phyloP scores from a whole-genome alignment of 2,113 vertebrate species.

The Passer domesticus region DNA sequence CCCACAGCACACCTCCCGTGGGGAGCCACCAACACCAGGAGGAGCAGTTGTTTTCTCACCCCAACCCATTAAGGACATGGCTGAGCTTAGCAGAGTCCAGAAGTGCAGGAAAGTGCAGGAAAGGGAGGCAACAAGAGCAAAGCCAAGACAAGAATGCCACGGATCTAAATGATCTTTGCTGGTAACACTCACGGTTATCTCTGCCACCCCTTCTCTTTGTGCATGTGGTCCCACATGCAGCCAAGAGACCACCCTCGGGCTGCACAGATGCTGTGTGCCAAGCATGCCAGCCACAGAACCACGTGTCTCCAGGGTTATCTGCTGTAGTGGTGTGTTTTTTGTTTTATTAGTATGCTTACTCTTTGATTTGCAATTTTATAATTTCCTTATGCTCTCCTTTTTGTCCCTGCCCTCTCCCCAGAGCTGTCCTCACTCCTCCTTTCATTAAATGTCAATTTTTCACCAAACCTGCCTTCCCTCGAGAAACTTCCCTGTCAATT shows the following conservation, averaged over 20 bases:
- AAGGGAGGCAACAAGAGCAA: background rate
- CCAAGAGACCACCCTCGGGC: background rate
- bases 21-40: background rate
- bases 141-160: background rate
- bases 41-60: background rate
- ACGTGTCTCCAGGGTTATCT: background rate
- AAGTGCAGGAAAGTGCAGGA: background rate
- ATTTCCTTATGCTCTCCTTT: no score
- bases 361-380: no score
- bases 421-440: no score
- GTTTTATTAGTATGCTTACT: no score
- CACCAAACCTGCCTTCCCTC: no score
- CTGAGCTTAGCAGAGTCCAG: background rate
- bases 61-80: rapidly evolving
- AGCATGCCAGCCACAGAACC: background rate
- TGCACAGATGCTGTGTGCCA: rapidly evolving
- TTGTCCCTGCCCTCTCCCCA: no score
- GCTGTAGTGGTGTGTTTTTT: no score
- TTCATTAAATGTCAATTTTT: no score
- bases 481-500: no score
- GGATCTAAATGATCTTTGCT: background rate
- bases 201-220: background rate
- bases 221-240: background rate
- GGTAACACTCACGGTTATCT: background rate
- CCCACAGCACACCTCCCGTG: background rate